Percentiles rank a stretch among this genome's conserved stretches.
Evolutionary conservation across 1,140 invertebrate genomes (phyloP).

Genomic region (Ceratosolen solmsi): DNA sequence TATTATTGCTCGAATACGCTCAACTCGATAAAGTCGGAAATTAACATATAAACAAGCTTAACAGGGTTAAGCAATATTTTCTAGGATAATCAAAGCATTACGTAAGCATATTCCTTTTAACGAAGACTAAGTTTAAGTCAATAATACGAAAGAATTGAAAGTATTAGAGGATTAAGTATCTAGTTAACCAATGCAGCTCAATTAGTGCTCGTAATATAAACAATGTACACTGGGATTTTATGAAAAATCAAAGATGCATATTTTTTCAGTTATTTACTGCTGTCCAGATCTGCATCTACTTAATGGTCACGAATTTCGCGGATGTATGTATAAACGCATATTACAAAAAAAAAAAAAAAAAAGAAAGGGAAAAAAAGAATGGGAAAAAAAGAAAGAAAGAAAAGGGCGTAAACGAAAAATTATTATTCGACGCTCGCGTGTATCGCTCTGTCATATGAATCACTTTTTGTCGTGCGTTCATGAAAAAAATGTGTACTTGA

Average conservation of each 20-base stretch:
- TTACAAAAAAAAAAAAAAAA: not conserved
- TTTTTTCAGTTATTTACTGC: conserved; percentile 34
- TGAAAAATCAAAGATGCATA: conserved; percentile 15
- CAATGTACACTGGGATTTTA: not conserved
- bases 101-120: too few species aligned
- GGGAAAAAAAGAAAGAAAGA: not conserved
- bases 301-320: conserved; percentile 8
- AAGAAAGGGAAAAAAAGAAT: not conserved
- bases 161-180: too few species aligned
- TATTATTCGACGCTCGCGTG: conserved; percentile 28
- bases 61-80: too few species aligned
- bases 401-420: conserved; percentile 24
- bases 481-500: conserved; percentile 29
- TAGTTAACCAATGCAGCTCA: too few species aligned
- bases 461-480: conserved; percentile 7
- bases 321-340: not conserved
- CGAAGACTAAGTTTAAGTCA: too few species aligned
- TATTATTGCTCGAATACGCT: too few species aligned
- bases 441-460: conserved; percentile 5
- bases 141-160: too few species aligned
- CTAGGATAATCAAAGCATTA: too few species aligned
- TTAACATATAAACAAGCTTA: too few species aligned
- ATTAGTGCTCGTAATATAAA: too few species aligned
- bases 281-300: conserved; percentile 20
- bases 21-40: too few species aligned